A percentile compares a stretch with the other conserved stretches of the same genome.
Evolutionary conservation across 1,140 invertebrate species (phyloP).

Genomic region (Sitodiplosis mosellana): DNA sequence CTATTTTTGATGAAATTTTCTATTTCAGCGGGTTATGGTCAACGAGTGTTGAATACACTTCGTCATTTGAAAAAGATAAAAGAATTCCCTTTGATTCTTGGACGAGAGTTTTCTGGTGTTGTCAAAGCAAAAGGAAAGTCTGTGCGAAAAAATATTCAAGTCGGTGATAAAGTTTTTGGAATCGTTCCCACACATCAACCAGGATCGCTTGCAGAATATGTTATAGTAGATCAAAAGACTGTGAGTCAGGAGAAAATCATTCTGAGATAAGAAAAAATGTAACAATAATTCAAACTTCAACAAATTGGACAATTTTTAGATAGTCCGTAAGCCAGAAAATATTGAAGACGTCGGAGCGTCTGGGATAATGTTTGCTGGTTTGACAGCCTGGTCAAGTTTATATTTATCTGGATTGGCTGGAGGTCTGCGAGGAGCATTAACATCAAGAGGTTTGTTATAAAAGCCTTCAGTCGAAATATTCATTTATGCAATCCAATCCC

Average conservation of each 20-base stretch:
- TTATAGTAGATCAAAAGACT: constrained; percentile 39
- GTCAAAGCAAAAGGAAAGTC: constrained; percentile 51
- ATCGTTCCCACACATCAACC: constrained; percentile 46
- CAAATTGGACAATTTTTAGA: constrained; percentile 4
- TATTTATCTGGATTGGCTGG: constrained; percentile 31
- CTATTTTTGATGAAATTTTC: no score
- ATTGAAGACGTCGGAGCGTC: constrained; percentile 30
- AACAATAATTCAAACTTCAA: no score
- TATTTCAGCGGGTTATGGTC: constrained; percentile 54
- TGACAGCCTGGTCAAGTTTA: constrained; percentile 72
- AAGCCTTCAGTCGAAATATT: no score
- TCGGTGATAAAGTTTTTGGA: constrained; percentile 70
- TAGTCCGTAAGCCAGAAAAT: not conserved
- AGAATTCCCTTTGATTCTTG: constrained; percentile 66
- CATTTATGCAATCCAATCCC: not conserved
- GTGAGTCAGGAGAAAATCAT: no score
- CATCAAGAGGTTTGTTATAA: constrained; percentile 3
- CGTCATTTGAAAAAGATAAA: constrained; percentile 32
- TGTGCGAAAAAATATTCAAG: constrained; percentile 32
- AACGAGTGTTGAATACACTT: constrained; percentile 42
- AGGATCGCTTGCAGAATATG: constrained; percentile 59
- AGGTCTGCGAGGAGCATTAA: constrained; percentile 11
- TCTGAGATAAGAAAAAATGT: no score
- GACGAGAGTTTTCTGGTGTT: constrained; percentile 69
- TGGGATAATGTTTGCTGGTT: constrained; percentile 60